Percentiles rank a stretch among this genome's conserved stretches.
Evolutionary conservation across 2,888 invertebrate genomes (phyloP).

Genomic region (Orchestes rusci): DNA sequence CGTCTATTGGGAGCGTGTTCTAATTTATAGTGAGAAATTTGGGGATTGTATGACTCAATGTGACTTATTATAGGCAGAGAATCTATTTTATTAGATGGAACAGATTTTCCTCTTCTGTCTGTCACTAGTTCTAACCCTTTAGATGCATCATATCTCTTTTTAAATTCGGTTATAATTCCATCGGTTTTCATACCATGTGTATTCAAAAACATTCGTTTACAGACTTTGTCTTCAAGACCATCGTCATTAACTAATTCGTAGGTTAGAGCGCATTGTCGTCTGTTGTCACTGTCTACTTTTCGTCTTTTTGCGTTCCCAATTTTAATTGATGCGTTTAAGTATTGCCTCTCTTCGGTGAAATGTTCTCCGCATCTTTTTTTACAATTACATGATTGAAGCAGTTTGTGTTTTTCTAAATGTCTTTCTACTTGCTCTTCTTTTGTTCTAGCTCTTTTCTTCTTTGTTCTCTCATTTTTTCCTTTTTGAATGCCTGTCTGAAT

Average conservation of each 20-base stretch:
- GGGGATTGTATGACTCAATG: slow-evolving; percentile 3
- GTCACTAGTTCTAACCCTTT: neutral
- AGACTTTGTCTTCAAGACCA: neutral
- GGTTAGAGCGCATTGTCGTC: neutral
- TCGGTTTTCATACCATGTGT: slow-evolving; percentile 2
- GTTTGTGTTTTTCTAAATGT: neutral
- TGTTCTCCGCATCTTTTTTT: neutral
- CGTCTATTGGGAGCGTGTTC: slow-evolving; percentile 3
- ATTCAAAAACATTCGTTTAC: neutral
- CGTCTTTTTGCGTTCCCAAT: neutral
- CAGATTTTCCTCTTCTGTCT: neutral
- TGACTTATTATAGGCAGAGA: slow-evolving; percentile 1
- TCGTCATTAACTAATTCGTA: neutral
- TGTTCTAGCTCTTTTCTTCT: neutral
- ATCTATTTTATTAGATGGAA: slow-evolving; percentile 5
- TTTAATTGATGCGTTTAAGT: neutral
- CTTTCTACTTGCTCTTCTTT: neutral
- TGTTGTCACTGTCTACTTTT: slow-evolving; percentile 3
- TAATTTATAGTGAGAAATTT: slow-evolving; percentile 4
- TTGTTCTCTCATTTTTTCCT: neutral
- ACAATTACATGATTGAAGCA: neutral
- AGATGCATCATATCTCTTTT: neutral
- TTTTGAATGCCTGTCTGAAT: neutral
- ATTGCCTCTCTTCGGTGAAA: neutral
- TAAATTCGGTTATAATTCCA: slow-evolving; percentile 2